Evolutionary conservation across 2,888 invertebrate species (phyloP).

Genomic region (Allophyes oxyacanthae): DNA sequence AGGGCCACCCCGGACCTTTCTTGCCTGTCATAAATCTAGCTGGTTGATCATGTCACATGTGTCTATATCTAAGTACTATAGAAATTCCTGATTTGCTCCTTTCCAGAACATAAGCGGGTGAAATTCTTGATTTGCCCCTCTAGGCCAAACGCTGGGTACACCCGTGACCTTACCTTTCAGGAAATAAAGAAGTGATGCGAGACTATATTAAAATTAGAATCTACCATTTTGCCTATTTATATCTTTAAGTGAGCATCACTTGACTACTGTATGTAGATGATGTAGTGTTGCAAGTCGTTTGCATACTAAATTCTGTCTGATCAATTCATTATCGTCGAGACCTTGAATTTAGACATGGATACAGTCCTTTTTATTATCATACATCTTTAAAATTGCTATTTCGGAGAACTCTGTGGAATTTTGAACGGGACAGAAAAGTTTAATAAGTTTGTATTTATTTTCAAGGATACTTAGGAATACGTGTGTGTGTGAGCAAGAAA

Average conservation of each 20-base stretch:
- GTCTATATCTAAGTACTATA: no score
- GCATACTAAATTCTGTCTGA: constrained; percentile 22
- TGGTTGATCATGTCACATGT: no score
- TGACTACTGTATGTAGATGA: no score
- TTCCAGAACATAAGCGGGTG: no score
- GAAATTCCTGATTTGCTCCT: no score
- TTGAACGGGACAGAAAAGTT: constrained; percentile 27
- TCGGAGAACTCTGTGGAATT: constrained; percentile 23
- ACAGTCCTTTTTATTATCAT: constrained; percentile 23
- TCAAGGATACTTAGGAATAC: constrained; percentile 42
- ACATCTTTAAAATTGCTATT: constrained; percentile 9
- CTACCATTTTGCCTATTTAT: not conserved
- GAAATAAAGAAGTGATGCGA: no score
- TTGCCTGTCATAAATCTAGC: no score
- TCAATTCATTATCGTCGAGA: constrained; percentile 17
- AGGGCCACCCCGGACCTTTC: no score
- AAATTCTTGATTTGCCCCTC: no score
- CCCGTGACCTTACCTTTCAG: no score
- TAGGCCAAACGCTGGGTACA: no score
- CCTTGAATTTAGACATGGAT: constrained; percentile 39
- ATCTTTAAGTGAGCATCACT: constrained; percentile 5
- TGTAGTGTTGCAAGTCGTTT: constrained; percentile 1
- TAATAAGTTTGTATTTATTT: constrained; percentile 22
- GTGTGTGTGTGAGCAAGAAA: constrained; percentile 2
- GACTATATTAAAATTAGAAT: not conserved